Conservation (phyloP, 2,113 vertebrate genomes). For the Tympanuchus pallidicinctus region DNA sequence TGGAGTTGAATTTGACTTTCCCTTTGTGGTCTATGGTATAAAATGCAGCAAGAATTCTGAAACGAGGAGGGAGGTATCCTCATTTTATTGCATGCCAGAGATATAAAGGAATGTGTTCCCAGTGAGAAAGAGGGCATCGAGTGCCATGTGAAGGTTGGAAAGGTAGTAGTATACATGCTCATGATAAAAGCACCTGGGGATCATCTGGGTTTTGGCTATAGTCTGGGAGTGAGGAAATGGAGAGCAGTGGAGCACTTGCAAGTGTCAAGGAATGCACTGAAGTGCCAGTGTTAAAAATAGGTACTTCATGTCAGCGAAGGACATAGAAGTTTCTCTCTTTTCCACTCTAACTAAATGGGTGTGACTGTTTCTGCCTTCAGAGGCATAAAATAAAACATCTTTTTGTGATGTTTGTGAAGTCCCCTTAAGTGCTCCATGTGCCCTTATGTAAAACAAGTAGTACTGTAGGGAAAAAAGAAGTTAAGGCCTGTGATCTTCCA, state of each 20-base stretch:
- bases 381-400: not conserved
- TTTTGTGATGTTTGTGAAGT: not conserved
- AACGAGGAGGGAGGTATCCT: not conserved
- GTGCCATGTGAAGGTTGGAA: not conserved
- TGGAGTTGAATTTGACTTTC: not conserved
- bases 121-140: not conserved
- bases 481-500: not conserved
- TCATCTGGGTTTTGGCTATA: not conserved
- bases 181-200: not conserved
- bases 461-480: not conserved
- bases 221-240: not conserved
- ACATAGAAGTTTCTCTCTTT: no score
- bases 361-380: not conserved
- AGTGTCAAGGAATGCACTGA: not conserved
- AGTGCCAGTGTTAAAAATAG: not conserved
- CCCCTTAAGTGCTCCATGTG: not conserved
- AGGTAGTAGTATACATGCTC: not conserved
- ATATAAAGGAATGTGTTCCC: not conserved
- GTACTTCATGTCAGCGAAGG: not conserved
- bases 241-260: not conserved
- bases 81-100: not conserved
- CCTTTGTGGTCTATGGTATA: fast-evolving
- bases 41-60: not conserved
- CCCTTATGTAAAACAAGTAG: not conserved
- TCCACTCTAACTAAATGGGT: not conserved